Base-by-base conservation (phyloP, 2,797 vertebrate genomes). In the Galago senegalensis region DNA sequence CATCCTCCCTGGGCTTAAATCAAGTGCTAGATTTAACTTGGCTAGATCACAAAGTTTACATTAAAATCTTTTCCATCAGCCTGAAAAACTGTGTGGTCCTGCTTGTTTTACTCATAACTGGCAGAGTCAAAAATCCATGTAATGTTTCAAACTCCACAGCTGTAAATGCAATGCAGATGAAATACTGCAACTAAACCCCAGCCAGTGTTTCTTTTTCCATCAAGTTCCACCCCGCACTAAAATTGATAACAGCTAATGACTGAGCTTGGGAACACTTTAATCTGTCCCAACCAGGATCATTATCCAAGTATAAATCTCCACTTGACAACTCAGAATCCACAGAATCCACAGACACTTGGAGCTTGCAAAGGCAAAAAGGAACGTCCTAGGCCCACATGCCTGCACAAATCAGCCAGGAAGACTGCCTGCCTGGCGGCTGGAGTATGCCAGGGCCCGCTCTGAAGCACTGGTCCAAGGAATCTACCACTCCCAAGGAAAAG, bases 61-160 rank as follows among this genome's bases (percentile, higher is more conserved):
- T 96, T 94, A 89, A 95, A 87, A 92, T 94, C 93, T 95, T 95
- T 97, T 77, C 96, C 92, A 93, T 67, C 14, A 0, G 89, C 85
- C 96, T 95, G 82, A 76, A 95, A 80, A 89, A 92, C 93, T 91
- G 97, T 97, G 96, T 97, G 96, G 97, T 97, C 97, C 88, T 89
- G 90, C 94, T 96, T 89, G 70, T 94, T 93, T 94, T 87, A 96
- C 86, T 97, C 95, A 91, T 56, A 95, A 94, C 93, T 96, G 94
- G 96, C 96, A 91, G 58, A 97, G 91, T 93, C 60, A 80, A 97
- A 94, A 95, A 61, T 31, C 82, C 90, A 96, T 77, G 85, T 82
- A 97, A 92, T 88, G 82, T 77, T 86, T 97, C 96, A 95, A 96
- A 96, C 93, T 70, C 92, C 95, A 91, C 95, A 92, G 96, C 80